A percentile compares a stretch with the other conserved stretches of the same genome.
Evolutionary conservation across 1,140 invertebrate genomes (phyloP).

Genomic region (Dryas iulia): DNA sequence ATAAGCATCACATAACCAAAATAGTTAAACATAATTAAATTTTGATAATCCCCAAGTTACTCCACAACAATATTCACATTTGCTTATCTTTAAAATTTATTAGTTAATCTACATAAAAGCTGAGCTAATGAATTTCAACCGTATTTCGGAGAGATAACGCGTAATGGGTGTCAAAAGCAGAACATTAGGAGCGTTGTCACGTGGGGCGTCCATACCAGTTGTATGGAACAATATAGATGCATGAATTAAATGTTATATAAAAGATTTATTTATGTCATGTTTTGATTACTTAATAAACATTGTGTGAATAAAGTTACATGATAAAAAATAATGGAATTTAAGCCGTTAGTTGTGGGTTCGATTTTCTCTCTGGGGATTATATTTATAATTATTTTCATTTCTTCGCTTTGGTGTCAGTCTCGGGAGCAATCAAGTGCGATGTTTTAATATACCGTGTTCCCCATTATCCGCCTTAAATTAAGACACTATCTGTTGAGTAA

Average conservation of each 20-base stretch:
- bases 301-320: no score
- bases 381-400: no score
- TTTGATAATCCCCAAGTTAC: not conserved
- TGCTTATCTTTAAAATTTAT: not conserved
- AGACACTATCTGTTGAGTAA: no score
- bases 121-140: conserved; percentile 5
- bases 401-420: no score
- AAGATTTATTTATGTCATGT: no score
- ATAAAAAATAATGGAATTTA: no score
- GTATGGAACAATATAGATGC: not conserved
- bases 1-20: not conserved
- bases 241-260: not conserved
- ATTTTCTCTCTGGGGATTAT: no score
- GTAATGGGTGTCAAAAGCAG: conserved; percentile 19
- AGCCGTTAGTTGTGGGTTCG: no score
- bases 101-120: conserved; percentile 3
- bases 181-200: conserved; percentile 13
- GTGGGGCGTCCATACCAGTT: not conserved
- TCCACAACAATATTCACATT: not conserved
- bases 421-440: no score
- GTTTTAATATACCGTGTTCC: no score
- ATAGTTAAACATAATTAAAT: not conserved
- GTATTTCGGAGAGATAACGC: conserved; percentile 1
- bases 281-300: not conserved
- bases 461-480: no score